Evolutionary conservation across 2,888 invertebrate species (phyloP), one percentile per base, ranked within the genome.

Genomic region (Cenopis cana): DNA sequence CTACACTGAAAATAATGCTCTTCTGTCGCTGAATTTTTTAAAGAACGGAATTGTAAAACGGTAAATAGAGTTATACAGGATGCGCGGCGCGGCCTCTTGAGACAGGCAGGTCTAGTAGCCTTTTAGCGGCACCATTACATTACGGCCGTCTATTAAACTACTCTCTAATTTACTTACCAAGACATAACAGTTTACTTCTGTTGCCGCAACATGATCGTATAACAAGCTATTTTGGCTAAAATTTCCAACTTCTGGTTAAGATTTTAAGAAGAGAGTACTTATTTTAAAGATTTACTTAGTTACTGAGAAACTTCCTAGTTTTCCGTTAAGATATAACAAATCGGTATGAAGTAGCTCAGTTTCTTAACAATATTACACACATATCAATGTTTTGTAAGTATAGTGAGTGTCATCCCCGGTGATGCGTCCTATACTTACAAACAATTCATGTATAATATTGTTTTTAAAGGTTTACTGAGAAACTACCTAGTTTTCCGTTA

Each of bases 61-160:
- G 24, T 60, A 46, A 46, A 41, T 41, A 11, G 20, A 14, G 20
- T 10, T 17, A 52, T 18, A 41, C 41, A 14, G 14, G 0, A 14
- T n/a, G 10, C 29, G 11, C 14, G 4, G 10, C 29, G 11, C 14
- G 4, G 59, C 65, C 65, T 60, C 70, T 70, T 36, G 70, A 66
- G 65, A 70, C 70, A 41, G 12, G 18, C 70, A 41, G 12, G 18
- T 52, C 70, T 59, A 54, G 54, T 14, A 65, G 54, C 69, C 57
- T 56, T 62, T 29, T 49, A 38, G 33, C 38, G 38, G 17, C 29
- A n/a, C 17, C 62, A 33, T 50, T 62, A 33, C 62, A 33, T 50
- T 62, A 33, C 33, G 41, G 46, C 49, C 17, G 54, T 18, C 29
- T 12, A 20, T 36, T 38, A 62, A 68, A 64, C 49, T 62, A 57